A percentile compares a stretch with the other conserved stretches of the same genome.
Evolutionary conservation across 37 sponge, comb jelly and placozoan genomes (phyloP).

Genomic region (Eunapius fragilis): DNA sequence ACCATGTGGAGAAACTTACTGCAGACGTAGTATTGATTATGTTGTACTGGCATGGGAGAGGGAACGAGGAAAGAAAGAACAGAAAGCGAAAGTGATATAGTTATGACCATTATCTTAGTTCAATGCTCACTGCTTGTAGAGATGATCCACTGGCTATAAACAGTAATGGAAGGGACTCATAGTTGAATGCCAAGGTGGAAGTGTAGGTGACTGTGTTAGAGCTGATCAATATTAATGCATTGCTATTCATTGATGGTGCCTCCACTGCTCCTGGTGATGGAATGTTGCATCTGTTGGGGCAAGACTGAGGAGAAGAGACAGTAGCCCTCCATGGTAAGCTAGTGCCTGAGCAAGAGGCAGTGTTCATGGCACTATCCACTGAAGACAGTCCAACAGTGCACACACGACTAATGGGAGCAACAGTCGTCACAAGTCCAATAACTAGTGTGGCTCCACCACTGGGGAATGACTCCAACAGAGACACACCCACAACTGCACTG

Average conservation of each 20-base stretch:
- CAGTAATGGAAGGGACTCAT: too few species aligned
- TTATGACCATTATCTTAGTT: too few species aligned
- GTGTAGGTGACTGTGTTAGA: background rate
- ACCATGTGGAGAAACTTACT: background rate
- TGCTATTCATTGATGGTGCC: background rate
- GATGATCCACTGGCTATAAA: too few species aligned
- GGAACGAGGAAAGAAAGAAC: too few species aligned
- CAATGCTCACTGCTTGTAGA: too few species aligned
- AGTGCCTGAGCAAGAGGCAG: background rate
- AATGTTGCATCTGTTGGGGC: background rate
- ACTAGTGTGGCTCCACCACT: background rate
- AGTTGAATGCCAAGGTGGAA: background rate
- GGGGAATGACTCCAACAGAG: background rate
- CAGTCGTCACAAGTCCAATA: background rate
- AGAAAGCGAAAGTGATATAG: background rate
- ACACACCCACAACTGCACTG: background rate
- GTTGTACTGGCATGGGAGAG: background rate
- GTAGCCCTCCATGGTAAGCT: background rate
- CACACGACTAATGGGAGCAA: background rate
- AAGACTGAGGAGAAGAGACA: background rate
- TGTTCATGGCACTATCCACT: slow-evolving; percentile 2
- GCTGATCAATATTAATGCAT: background rate
- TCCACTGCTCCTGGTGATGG: background rate
- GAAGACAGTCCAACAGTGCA: slow-evolving; percentile 9
- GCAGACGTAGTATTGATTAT: background rate